These are phyloP conservation scores for Halictus rubicundus DNA, from an alignment of 1,140 invertebrate genomes.

Conservation along the genomic window DNA sequence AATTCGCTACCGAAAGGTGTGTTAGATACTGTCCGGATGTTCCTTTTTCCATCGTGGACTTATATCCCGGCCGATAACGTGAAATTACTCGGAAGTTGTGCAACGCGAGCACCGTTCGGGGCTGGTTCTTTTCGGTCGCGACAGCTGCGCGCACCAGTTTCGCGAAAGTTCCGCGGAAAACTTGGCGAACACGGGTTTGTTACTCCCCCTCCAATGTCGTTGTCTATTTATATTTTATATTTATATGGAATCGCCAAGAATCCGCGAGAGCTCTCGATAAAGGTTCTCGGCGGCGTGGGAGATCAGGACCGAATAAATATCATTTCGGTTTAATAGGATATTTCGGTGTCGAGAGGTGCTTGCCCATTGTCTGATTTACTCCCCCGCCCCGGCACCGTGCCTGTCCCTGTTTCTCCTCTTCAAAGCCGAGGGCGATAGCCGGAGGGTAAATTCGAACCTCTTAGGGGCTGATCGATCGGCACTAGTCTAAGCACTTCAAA, in stretches of 20 bases:
- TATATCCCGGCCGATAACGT: conserved; percentile 31
- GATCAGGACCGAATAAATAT: conserved; percentile 15
- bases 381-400: not conserved
- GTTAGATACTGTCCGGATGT: too few relatives aligned
- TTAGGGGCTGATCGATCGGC: conserved; percentile 63
- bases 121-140: conserved; percentile 26
- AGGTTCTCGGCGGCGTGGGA: too few relatives aligned
- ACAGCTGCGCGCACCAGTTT: conserved; percentile 56
- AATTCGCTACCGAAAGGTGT: too few relatives aligned
- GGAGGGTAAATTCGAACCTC: conserved; percentile 60
- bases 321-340: conserved; percentile 30
- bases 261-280: not conserved
- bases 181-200: conserved; percentile 38
- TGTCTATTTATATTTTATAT: conserved; percentile 58
- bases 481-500: conserved; percentile 73
- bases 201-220: conserved; percentile 27
- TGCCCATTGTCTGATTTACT: conserved; percentile 44
- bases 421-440: conserved; percentile 39
- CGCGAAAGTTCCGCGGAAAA: conserved; percentile 37
- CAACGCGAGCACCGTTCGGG: conserved; percentile 25
- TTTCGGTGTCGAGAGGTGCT: conserved; percentile 33
- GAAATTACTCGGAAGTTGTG: conserved; percentile 48
- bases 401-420: conserved; percentile 21
- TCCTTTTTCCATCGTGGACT: conserved; percentile 37
- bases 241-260: too few relatives aligned